Conservation (phyloP, 2,113 vertebrate genomes). For the Baryphthengus martii region DNA sequence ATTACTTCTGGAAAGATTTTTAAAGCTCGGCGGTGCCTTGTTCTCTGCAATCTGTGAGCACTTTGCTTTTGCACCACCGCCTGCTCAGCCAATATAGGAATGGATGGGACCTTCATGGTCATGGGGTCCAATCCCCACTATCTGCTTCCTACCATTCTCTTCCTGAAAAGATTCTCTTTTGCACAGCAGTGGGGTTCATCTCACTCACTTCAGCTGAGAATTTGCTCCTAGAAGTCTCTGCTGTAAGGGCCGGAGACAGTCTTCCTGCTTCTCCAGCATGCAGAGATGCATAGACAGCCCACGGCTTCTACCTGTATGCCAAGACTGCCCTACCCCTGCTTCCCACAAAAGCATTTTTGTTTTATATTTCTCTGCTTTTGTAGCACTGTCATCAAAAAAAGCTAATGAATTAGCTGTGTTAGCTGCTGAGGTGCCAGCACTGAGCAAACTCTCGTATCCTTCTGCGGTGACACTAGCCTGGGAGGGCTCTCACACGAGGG, state of each 20-base stretch:
- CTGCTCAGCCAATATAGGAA: too few relatives aligned
- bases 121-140: accelerated
- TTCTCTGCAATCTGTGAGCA: background rate
- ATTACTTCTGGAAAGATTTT: background rate
- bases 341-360: background rate
- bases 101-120: background rate
- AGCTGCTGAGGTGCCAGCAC: background rate
- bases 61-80: accelerated
- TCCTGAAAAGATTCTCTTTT: accelerated
- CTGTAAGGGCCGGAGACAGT: background rate
- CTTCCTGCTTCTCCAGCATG: background rate
- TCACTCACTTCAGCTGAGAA: background rate
- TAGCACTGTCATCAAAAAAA: background rate
- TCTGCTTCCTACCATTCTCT: background rate
- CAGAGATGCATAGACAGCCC: background rate
- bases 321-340: background rate
- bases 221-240: background rate
- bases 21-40: background rate
- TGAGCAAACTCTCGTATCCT: background rate
- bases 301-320: background rate
- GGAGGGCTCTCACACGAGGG: background rate
- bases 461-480: accelerated
- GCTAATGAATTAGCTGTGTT: too few relatives aligned
- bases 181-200: background rate
- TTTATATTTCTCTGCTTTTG: background rate